Conservation (phyloP, 2,888 invertebrate genomes). For the Rhogogaster chlorosoma region DNA sequence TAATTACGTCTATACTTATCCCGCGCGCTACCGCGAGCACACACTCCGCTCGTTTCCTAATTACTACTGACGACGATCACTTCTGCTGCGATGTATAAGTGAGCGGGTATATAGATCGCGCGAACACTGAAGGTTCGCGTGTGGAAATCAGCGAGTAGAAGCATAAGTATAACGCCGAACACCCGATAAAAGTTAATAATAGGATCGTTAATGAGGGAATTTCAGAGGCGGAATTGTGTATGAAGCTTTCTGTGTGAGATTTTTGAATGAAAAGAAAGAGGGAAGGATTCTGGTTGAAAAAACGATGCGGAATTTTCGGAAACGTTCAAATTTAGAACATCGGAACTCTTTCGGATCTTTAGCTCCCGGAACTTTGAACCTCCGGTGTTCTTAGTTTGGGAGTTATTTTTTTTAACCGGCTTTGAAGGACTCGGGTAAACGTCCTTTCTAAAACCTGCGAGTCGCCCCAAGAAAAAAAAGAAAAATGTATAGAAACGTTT, state of each 20-base stretch:
- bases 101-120: neutral
- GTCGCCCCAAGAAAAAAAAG: neutral
- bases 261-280: neutral
- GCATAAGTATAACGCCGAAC: no score
- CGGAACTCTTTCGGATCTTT: no score
- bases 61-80: neutral
- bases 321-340: no score
- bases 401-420: no score
- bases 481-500: neutral
- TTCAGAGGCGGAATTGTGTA: neutral
- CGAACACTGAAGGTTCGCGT: neutral
- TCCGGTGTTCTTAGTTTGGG: no score
- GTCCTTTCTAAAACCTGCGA: no score
- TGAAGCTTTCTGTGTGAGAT: neutral
- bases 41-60: neutral
- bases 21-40: neutral
- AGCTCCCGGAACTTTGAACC: no score
- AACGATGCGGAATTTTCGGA: no score
- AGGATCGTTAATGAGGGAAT: neutral
- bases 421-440: no score
- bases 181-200: neutral
- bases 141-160: neutral
- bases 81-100: neutral
- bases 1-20: slow-evolving; percentile 13
- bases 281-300: no score